phyloP scores from a whole-genome alignment of 2,113 vertebrate genomes.

The Ceuthmochares aereus region DNA sequence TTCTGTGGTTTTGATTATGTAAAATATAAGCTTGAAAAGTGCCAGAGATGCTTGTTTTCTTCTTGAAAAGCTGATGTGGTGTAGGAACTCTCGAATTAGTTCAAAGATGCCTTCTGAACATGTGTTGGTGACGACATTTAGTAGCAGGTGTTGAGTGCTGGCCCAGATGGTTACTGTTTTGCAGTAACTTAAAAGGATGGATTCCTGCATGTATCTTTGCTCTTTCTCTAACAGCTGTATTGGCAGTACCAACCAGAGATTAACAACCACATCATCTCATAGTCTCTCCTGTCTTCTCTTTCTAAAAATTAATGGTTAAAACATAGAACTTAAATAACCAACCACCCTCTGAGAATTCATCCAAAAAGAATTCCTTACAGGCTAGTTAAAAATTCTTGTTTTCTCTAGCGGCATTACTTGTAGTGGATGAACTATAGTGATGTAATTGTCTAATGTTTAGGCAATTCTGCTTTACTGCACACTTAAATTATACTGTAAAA shows the following conservation, averaged over 20 bases:
- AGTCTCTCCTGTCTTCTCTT: neutral
- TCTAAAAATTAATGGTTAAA: neutral
- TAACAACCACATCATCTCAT: rapidly evolving
- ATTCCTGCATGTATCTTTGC: neutral
- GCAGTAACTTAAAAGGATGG: neutral
- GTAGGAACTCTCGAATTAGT: neutral
- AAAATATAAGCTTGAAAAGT: neutral
- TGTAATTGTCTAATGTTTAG: neutral
- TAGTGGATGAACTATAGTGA: neutral
- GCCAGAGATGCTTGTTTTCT: neutral
- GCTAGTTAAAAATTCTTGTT: neutral
- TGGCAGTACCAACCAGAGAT: neutral
- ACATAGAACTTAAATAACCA: neutral
- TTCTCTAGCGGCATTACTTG: neutral
- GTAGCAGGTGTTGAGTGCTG: neutral
- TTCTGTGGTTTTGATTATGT: neutral
- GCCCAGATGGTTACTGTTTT: neutral
- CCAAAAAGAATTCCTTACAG: neutral
- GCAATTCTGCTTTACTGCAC: neutral
- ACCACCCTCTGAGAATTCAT: neutral
- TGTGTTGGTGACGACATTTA: neutral
- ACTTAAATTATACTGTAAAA: neutral
- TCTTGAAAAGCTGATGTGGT: neutral
- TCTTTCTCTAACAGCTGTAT: neutral
- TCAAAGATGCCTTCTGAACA: neutral